Conservation (phyloP, 2,113 vertebrate genomes). For the Megaceryle torquata region DNA sequence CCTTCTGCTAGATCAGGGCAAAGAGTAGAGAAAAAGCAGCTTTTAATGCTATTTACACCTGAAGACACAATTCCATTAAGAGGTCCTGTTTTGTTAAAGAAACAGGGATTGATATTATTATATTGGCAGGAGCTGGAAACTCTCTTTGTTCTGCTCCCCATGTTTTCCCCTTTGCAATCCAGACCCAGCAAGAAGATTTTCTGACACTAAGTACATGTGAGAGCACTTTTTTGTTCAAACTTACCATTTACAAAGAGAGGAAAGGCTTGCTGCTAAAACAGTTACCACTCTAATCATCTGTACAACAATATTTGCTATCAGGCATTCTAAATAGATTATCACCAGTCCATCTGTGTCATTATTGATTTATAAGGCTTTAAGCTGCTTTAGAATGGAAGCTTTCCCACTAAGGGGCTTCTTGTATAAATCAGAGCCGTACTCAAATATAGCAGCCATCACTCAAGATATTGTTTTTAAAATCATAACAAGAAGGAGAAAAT, state of each 20-base stretch:
- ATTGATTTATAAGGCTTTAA: conserved; percentile 99
- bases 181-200: conserved; percentile 76
- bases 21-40: conserved; percentile 84
- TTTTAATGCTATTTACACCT: conserved; percentile 94
- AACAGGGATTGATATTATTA: conserved; percentile 91
- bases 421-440: conserved; percentile 89
- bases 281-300: conserved; percentile 97
- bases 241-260: conserved; percentile 79
- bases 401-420: conserved; percentile 89
- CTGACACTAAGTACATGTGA: conserved; percentile 73
- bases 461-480: conserved; percentile 84
- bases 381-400: conserved; percentile 96
- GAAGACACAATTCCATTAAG: conserved; percentile 88
- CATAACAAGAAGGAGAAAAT: conserved; percentile 86
- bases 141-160: conserved; percentile 86
- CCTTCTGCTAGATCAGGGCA: conserved; percentile 85
- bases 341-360: conserved; percentile 99
- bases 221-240: conserved; percentile 79
- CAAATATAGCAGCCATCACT: conserved; percentile 88
- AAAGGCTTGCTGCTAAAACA: conserved; percentile 88
- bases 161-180: conserved; percentile 75
- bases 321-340: conserved; percentile 99
- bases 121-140: conserved; percentile 84
- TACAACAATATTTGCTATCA: conserved; percentile 99
- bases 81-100: conserved; percentile 88